Evolutionary conservation across 2,888 invertebrate species (phyloP), one percentile per base, ranked within the genome.

Genomic region (Choristoneura rosaceana): DNA sequence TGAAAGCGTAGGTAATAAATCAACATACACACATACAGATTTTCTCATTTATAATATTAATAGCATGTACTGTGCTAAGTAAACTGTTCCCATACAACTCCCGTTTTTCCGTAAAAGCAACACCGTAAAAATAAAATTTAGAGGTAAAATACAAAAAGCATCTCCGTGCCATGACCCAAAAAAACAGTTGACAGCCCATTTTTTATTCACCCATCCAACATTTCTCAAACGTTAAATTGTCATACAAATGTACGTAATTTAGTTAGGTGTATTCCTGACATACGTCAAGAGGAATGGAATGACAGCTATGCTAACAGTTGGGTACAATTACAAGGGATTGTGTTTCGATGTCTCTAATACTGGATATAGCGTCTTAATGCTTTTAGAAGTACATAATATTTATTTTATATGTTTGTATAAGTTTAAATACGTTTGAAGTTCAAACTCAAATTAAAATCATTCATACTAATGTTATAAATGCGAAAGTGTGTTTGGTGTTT

Each of bases 211-310:
- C 45, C 47, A 33, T 63, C 47, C 50, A 34, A 45, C 50, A 64
- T 64, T 50, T 64, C 33, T 64, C 64, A 64, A 10, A 64, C 64
- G 34, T 15, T 50, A 50, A 50, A 50, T 64, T 47, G 64, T 50
- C 47, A 45, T 47, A 45, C 59, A 60, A 17, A 66, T 61, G 41
- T 15, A 67, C n/a, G 45, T 55, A 34, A 58, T 55, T 15, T 17
- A 55, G 45, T 38, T 17, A 34, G 10, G n/a, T 60, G 45, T 45
- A 62, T 64, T 34, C 45, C 66, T 38, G 45, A 62, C 45, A 43
- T 62, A 15, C 47, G 41, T 59, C 4, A 25, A 10, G 65, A 5
- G 62, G 71, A 71, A 66, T 66, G 47, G 34, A 61, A 71, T 71
- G 67, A 61, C 61, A 4, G 45, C 33, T 10, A 58, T 69, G 52